Evolutionary conservation across 2,888 invertebrate genomes (phyloP), one percentile per base, ranked within the genome.

Genomic region (Cosmorhoe ocellata): DNA sequence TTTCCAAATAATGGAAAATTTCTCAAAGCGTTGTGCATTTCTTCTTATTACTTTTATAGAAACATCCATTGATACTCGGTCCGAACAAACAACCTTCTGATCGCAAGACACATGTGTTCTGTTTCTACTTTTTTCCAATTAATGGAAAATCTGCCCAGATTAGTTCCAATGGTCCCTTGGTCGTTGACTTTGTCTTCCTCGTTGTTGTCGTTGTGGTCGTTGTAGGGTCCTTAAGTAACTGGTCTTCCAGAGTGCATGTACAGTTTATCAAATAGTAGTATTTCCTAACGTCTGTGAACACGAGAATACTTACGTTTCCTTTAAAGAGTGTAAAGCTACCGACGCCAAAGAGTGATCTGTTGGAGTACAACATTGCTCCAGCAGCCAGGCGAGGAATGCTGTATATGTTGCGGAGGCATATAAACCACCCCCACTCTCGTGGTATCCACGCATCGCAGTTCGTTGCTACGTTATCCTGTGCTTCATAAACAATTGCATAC

Each of bases 371-470:
- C 30, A 49, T 39, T 8, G 45, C 48, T 7, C 49, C 49, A 7
- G 51, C 36, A 7, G 31, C 39, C 8, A 56, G 27, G 0, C 38
- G 45, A 8, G n/a, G 6, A 11, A 48, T 36, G 10, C 46, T 31
- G n/a, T 46, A 14, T 3, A 43, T 1, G 13, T 56, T 56, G 5
- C 12, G 13, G 6, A 56, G 12, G 26, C 56, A 56, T 12, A 56
- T 49, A 10, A 56, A 56, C 27, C 34, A 39, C 1, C 56, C 56
- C 56, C 56, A 56, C 12, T 28, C 22, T 27, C 51, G 37, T 1
- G 56, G 51, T 2, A 56, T 26, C 56, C 56, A 56, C 22, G 39
- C 48, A 4, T 52, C 56, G 28, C 56, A 56, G 10, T 51, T 38
- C 7, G 39, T 33, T 9, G 32, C 5, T 0, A 41, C 47, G 10